phyloP scores from a whole-genome alignment of 2,113 vertebrate species.

The Anguilla japonica region DNA sequence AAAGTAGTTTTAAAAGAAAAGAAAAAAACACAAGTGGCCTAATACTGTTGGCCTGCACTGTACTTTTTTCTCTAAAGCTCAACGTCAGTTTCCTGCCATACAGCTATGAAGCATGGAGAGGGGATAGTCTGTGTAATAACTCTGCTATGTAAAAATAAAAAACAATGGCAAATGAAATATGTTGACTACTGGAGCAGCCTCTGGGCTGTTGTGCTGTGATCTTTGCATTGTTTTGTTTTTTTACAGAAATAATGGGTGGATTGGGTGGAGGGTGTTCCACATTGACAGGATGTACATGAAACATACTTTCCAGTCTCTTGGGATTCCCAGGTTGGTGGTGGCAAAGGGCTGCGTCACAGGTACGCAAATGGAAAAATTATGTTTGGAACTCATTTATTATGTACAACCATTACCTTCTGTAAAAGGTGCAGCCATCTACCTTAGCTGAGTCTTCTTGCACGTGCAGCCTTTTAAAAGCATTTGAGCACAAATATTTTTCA shows the following conservation, averaged over 20 bases:
- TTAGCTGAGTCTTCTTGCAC: neutral
- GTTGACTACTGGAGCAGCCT: neutral
- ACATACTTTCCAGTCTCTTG: neutral
- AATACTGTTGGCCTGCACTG: too few species aligned
- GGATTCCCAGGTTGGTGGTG: neutral
- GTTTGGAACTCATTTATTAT: neutral
- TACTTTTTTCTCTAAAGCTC: neutral
- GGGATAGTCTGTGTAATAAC: neutral
- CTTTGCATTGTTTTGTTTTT: conserved; percentile 20
- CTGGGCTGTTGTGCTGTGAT: neutral
- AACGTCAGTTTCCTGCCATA: neutral
- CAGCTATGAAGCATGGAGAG: neutral
- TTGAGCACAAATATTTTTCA: neutral
- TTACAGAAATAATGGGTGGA: conserved; percentile 11
- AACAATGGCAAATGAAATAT: neutral
- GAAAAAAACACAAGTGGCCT: too few species aligned
- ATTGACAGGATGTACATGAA: neutral
- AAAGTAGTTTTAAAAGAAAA: too few species aligned
- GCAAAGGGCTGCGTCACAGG: neutral
- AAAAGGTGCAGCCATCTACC: neutral
- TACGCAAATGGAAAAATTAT: neutral
- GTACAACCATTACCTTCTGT: neutral
- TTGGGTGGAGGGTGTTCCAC: neutral
- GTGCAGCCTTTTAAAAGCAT: neutral
- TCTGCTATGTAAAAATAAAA: too few species aligned